Base-by-base conservation (phyloP, 2,888 invertebrate species). In the Ophion slaviceki region DNA sequence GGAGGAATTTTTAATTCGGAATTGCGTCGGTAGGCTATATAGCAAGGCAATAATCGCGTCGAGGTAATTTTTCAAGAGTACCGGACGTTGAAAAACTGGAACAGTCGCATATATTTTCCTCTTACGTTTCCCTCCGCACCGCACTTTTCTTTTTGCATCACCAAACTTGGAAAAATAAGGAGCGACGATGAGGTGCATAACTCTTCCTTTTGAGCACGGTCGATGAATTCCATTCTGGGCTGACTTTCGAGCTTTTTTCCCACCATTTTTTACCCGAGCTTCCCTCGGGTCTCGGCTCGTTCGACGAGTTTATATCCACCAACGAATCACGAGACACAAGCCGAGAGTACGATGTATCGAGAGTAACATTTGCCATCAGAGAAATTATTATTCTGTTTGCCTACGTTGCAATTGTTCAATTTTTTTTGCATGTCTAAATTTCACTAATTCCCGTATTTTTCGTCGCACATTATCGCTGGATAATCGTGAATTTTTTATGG, bases 201-300 rank as follows among this genome's bases (percentile, higher is more conserved):
- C 64, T 83, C 83, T 83, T 70, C 53, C 40, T 68, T 45, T 86
- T 76, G 76, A 79, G 76, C 78, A 82, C 85, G 84, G 68, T 68
- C 87, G 79, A 86, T 88, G 84, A 87, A 87, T 87, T 87, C 88
- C 75, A 87, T 87, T 87, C 82, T 80, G 11, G 59, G 76, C 24
- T 47, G 28, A 36, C 67, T 74, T 77, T 7, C 28, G 57, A 72
- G 45, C 36, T 70, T 62, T 80, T 77, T 20, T 6, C n/a, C 71
- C 47, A n/a, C 59, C 75, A 70, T 70, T 70, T 53, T 47, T 76
- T 24, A 10, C 47, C 36, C 32, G 32, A 32, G 32, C 32, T 32
- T 53, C 57, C 14, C 47, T 53, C 40, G 28, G 66, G 20, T 10
- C 24, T 47, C 6, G 45, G 28, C 80, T 67, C 24, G 71, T 59